A percentile compares a stretch with the other conserved stretches of the same genome.
Evolutionary conservation across 2,888 invertebrate species (phyloP).

Genomic region (Brachypalpus laphriformis): DNA sequence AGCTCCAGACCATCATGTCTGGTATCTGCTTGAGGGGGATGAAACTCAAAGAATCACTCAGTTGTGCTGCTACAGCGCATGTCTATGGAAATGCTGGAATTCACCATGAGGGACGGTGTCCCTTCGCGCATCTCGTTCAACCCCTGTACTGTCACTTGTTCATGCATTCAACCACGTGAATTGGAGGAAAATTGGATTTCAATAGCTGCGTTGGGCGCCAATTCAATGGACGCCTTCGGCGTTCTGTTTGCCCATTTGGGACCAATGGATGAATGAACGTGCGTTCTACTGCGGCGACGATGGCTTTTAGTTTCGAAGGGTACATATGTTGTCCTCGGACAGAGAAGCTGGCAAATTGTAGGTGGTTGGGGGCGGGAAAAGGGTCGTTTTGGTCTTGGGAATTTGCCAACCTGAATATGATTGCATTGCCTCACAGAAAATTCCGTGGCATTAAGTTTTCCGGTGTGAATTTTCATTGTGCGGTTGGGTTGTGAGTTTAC

Average conservation of each 20-base stretch:
- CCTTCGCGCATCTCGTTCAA: conserved; percentile 17
- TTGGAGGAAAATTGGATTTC: conserved; percentile 62
- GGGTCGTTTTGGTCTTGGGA: conserved; percentile 61
- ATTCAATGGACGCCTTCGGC: conserved; percentile 53
- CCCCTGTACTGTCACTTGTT: neutral
- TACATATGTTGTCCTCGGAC: conserved; percentile 35
- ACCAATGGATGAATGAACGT: conserved; percentile 62
- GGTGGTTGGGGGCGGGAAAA: conserved; percentile 5
- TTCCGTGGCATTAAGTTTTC: conserved; percentile 69
- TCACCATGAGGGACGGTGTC: conserved; percentile 57
- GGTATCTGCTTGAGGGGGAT: neutral
- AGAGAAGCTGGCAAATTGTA: neutral
- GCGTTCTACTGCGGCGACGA: conserved; percentile 36
- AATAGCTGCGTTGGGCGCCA: conserved; percentile 68
- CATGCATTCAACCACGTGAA: conserved; percentile 52
- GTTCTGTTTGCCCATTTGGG: conserved; percentile 46
- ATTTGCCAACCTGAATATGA: conserved; percentile 69
- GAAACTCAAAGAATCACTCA: conserved; percentile 47
- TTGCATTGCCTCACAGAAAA: conserved; percentile 70
- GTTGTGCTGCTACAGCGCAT: conserved; percentile 28
- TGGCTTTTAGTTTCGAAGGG: conserved; percentile 42
- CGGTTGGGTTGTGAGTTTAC: conserved; percentile 44
- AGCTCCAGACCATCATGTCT: conserved; percentile 53
- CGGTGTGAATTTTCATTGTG: conserved; percentile 64
- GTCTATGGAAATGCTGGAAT: conserved; percentile 43